A percentile compares a stretch with the other conserved stretches of the same genome.
Evolutionary conservation across 2,113 vertebrate genomes (phyloP).

Genomic region (Camelus bactrianus): DNA sequence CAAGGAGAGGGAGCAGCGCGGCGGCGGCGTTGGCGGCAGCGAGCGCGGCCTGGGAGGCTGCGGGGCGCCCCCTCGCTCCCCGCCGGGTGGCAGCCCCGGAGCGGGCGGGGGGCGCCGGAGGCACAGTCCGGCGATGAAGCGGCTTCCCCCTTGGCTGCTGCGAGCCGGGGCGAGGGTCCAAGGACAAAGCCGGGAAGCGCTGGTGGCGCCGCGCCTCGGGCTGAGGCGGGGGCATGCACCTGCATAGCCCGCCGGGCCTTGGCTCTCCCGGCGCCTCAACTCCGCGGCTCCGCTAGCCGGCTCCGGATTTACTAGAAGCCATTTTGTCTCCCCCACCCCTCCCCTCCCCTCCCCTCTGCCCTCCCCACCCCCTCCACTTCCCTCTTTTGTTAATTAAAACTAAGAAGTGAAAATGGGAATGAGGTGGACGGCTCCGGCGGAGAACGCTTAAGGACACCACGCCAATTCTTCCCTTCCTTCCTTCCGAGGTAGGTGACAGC

Average conservation of each 20-base stretch:
- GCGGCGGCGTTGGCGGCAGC: not conserved
- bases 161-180: conserved; percentile 88
- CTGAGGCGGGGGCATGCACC: conserved; percentile 89
- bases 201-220: conserved; percentile 88
- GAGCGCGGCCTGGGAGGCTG: conserved; percentile 67
- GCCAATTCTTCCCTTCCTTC: conserved; percentile 67
- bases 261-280: conserved; percentile 87
- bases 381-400: conserved; percentile 83
- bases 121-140: conserved; percentile 76
- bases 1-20: conserved; percentile 61
- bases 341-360: conserved; percentile 56
- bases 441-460: conserved; percentile 78
- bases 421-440: conserved; percentile 66
- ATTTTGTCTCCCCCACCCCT: conserved; percentile 89
- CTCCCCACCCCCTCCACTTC: conserved; percentile 68
- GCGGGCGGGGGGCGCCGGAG: conserved; percentile 69
- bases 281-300: conserved; percentile 79
- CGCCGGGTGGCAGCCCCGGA: conserved; percentile 22
- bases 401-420: conserved; percentile 80
- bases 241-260: conserved; percentile 92
- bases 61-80: conserved; percentile 64
- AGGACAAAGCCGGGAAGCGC: conserved; percentile 89
- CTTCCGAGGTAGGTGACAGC: conserved; percentile 91
- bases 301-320: conserved; percentile 91
- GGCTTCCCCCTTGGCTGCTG: conserved; percentile 83